Evolutionary conservation across 2,113 vertebrate genomes (phyloP), one percentile per base, ranked within the genome.

Genomic region (Promerops cafer): DNA sequence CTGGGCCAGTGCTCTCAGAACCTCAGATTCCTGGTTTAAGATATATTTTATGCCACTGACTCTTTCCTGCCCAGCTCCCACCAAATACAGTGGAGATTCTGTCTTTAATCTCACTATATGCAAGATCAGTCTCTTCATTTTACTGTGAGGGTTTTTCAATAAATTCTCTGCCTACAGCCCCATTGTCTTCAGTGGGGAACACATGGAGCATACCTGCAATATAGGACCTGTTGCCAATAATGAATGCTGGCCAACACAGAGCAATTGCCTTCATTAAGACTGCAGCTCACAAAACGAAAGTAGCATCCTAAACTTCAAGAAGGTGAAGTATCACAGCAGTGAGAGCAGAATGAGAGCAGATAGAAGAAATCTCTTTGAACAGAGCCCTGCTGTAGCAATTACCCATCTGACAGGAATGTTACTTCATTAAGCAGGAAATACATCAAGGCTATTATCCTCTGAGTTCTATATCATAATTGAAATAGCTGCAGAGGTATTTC

Each of bases 381-480:
- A 28, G 90, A 91, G 59, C 17, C 53, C 19, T 80, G 52, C 68
- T 95, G 87, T 63, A 88, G 91, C 89, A 95, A 85, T 88, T 88
- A 89, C 50, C 71, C 45, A 40, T 88, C 82, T 90, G 87, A 92
- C 69, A 89, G 63, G 77, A 74, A 87, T 30, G 68, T 85, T 92
- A 89, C 83, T 95, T 97, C 92, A 96, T 95, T 93, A 94, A 81
- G 66, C 59, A 72, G 78, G 69, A 91, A 94, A 96, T 86, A 88
- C 79, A 90, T 95, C 84, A 96, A 92, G 75, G 71, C 85, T 92
- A 93, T 96, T 94, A 93, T 96, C 59, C 28, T 79, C 59, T 1
- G 9, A 87, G 72, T 83, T 90, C 91, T 87, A 68, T 57, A 92
- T 93, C 93, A 90, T 93, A 93, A 93, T 27, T 94, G 68, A 89